Base-by-base conservation (phyloP, 2,888 invertebrate genomes). In the Margaritifera margaritifera region DNA sequence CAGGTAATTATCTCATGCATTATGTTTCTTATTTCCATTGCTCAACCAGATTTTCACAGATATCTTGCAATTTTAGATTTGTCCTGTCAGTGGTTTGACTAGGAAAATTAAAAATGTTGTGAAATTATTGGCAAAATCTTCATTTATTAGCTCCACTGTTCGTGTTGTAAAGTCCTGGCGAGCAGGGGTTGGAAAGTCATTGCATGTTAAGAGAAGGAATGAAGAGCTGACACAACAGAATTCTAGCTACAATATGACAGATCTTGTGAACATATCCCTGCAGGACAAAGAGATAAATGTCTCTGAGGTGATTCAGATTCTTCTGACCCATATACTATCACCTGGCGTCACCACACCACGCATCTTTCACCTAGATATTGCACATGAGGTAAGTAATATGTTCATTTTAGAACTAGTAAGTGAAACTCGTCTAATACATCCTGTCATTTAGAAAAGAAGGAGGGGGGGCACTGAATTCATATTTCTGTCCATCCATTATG, bases 161-260 rank as follows among this genome's bases (percentile, higher is more conserved):
- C 71, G 85, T 52, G 63, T 85, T 22, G 77, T 86, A 3, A 80
- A 78, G 52, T 86, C 86, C 2, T 74, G 72, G 71, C 72, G 82
- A 60, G 81, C 86, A 8, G 86, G 85, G 8, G 82, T 83, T 50
- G 86, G 86, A 0, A 86, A 86, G 67, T 78, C 80, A 1, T 62
- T 85, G 65, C 79, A 75, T 66, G 80, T 77, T 61, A 66, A 75
- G 31, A 72, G 85, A 55, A 66, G 75, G 65, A 72, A 69, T 5
- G 72, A 73, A 68, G 66, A 81, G 27, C 68, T 84, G 11, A 52
- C 54, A 20, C 25, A 60, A 24, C 50, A 61, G 0, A 58, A 66
- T 31, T 52, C 57, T 8, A 51, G 11, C 15, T 8, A 68, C 57
- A 42, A 62, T 5, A 54, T 27, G 50, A 53, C 52, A 27, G 70